phyloP scores from a whole-genome alignment of 2,113 vertebrate species.

The Madoqua kirkii region DNA sequence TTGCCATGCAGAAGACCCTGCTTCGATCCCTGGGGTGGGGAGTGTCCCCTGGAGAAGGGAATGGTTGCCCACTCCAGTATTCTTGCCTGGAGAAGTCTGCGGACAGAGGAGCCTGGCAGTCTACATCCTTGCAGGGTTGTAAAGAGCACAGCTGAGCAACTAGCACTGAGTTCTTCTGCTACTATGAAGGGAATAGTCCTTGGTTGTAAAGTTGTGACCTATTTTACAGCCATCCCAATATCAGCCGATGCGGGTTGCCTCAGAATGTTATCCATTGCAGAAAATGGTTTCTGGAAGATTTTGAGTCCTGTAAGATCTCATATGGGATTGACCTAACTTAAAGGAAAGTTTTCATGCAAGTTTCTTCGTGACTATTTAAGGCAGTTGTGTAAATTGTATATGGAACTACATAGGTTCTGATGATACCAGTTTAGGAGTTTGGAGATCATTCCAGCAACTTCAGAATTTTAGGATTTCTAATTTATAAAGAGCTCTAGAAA shows the following conservation, averaged over 20 bases:
- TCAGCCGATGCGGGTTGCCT: not conserved
- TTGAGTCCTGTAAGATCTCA: not conserved
- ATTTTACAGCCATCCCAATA: not conserved
- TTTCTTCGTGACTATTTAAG: not conserved
- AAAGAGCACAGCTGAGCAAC: not conserved
- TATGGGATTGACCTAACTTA: not conserved
- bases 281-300: not conserved
- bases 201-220: not conserved
- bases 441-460: not conserved
- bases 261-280: not conserved
- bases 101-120: not conserved
- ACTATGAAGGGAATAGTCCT: not conserved
- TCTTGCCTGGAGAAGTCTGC: not conserved
- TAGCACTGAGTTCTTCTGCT: not conserved
- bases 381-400: not conserved
- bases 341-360: not conserved
- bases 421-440: not conserved
- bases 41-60: not conserved
- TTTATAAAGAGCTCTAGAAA: not conserved
- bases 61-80: not conserved
- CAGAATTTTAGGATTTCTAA: slow-evolving; percentile 14
- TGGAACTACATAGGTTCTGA: not conserved
- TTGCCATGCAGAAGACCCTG: not conserved
- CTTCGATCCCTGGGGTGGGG: not conserved
- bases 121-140: not conserved